Evolutionary conservation across 2,888 invertebrate species (phyloP).

Genomic region (Ophion ellenae): DNA sequence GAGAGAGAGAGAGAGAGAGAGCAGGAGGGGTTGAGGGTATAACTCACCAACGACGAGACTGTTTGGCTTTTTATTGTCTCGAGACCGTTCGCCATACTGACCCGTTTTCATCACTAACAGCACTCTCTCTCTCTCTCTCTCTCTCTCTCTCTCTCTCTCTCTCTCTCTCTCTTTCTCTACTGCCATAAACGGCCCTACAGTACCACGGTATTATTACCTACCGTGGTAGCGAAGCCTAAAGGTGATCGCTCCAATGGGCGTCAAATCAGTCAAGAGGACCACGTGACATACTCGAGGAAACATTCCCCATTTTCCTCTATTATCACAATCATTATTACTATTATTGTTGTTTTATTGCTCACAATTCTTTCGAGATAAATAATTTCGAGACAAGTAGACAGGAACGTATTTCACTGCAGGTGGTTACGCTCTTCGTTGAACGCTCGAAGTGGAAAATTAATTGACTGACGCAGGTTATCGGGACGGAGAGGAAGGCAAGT

Average conservation of each 20-base stretch:
- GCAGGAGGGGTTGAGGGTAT: neutral
- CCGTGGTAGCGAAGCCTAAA: constrained; percentile 70
- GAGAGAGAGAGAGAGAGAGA: constrained; percentile 33
- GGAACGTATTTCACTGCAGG: too few species aligned
- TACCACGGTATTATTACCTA: constrained; percentile 79
- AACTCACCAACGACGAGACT: constrained; percentile 50
- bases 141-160: too few species aligned
- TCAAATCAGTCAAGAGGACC: constrained; percentile 66
- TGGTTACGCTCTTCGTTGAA: neutral
- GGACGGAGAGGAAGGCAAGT: too few species aligned
- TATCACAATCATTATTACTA: constrained; percentile 71
- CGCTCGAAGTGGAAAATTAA: too few species aligned
- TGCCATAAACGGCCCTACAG: constrained; percentile 80
- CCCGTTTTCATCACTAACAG: constrained; percentile 58
- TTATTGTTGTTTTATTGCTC: constrained; percentile 47
- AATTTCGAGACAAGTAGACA: neutral
- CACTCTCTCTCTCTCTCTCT: constrained; percentile 8
- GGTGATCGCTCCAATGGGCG: constrained; percentile 69
- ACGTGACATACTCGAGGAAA: constrained; percentile 17
- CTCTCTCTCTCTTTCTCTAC: constrained; percentile 16
- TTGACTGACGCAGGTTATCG: too few species aligned
- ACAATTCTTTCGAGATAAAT: constrained; percentile 76
- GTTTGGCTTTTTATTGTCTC: constrained; percentile 63
- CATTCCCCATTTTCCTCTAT: constrained; percentile 22
- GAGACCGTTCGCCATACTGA: constrained; percentile 60